Percentiles rank a stretch among this genome's conserved stretches.
phyloP scores from a whole-genome alignment of 2,888 invertebrate genomes.

The Oligia latruncula region DNA sequence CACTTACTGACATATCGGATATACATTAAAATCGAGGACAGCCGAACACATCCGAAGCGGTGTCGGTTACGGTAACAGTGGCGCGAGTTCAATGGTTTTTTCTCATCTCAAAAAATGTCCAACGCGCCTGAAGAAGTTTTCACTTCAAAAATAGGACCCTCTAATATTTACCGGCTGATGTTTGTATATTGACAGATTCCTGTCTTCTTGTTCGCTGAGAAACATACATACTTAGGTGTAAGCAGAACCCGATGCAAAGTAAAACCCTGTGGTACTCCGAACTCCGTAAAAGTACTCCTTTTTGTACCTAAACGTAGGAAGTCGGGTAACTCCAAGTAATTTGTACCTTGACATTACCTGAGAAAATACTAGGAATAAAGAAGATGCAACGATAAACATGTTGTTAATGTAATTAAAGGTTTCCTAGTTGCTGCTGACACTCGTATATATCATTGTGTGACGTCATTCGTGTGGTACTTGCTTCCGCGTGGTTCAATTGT shows the following conservation, averaged over 20 bases:
- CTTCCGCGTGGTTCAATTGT: conserved; percentile 54
- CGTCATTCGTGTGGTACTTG: conserved; percentile 42
- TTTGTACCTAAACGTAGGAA: not conserved
- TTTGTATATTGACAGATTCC: not conserved
- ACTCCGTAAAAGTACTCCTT: not conserved
- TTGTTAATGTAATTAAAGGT: conserved; percentile 55
- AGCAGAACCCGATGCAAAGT: not conserved
- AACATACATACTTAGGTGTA: not conserved
- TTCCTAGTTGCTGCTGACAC: conserved; percentile 39
- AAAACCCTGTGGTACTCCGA: too few relatives aligned
- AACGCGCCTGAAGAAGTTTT: too few relatives aligned
- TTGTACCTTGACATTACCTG: conserved; percentile 45
- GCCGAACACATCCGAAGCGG: too few relatives aligned
- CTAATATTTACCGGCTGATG: too few relatives aligned
- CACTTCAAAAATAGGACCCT: too few relatives aligned
- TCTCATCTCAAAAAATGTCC: too few relatives aligned
- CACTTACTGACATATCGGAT: too few relatives aligned
- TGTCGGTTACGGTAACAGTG: too few relatives aligned
- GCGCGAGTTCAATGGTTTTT: too few relatives aligned
- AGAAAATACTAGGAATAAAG: conserved; percentile 33
- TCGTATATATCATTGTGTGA: conserved; percentile 54
- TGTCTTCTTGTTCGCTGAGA: not conserved
- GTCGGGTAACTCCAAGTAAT: not conserved
- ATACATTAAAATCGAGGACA: too few relatives aligned
- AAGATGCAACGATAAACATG: conserved; percentile 61